These are phyloP conservation scores for Melanerpes formicivorus DNA, from an alignment of 2,113 vertebrate genomes.

Conservation along the genomic window DNA sequence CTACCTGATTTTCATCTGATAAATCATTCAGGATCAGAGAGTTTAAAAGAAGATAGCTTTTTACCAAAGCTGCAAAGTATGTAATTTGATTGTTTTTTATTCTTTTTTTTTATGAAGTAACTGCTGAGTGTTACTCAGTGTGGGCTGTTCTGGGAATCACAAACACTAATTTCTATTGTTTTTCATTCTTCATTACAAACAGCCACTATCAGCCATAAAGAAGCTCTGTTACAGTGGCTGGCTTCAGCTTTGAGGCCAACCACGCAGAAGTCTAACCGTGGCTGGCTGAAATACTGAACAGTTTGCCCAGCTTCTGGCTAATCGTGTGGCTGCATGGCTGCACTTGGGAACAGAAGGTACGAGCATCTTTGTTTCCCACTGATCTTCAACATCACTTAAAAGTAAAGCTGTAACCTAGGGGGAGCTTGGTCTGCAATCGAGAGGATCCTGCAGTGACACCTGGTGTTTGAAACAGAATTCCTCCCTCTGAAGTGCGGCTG, in stretches of 20 bases:
- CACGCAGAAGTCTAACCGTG: neutral
- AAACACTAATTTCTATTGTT: neutral
- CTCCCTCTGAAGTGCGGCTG: neutral
- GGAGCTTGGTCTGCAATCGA: neutral
- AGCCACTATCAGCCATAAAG: neutral
- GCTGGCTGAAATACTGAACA: neutral
- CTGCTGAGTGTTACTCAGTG: neutral
- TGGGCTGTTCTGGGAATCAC: neutral
- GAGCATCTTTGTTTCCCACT: neutral
- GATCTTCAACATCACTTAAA: neutral
- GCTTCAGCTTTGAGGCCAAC: neutral
- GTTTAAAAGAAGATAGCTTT: neutral
- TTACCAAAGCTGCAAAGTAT: neutral
- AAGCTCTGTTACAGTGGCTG: neutral
- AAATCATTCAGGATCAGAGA: neutral
- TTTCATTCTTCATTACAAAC: neutral
- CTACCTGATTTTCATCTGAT: neutral
- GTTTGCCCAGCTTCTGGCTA: neutral
- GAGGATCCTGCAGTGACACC: conserved; percentile 56
- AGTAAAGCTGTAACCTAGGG: neutral
- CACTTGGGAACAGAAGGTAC: neutral
- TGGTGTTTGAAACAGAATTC: conserved; percentile 45
- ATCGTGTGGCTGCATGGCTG: neutral
- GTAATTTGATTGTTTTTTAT: neutral
- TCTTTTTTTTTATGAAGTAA: neutral